phyloP scores from a whole-genome alignment of 1,140 invertebrate species.

The Neuroterus valhalla region DNA sequence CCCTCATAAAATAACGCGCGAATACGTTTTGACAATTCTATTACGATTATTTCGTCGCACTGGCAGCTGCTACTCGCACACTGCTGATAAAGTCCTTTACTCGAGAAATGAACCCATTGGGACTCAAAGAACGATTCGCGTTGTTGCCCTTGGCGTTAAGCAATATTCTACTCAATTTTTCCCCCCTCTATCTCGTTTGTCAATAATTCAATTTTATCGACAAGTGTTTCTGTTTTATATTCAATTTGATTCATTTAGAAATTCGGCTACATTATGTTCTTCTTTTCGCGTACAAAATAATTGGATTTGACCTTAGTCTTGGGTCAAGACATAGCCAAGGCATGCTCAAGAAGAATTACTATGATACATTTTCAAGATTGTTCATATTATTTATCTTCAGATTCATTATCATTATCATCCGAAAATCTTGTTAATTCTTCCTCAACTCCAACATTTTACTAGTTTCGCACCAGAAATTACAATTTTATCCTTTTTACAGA shows the following conservation, averaged over 20 bases:
- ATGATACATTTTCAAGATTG: too few species aligned
- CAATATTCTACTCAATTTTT: slow-evolving; percentile 3
- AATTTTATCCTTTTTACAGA: too few species aligned
- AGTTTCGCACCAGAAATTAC: too few species aligned
- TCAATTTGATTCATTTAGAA: not conserved
- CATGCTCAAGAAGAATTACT: too few species aligned
- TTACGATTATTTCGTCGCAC: slow-evolving; percentile 71
- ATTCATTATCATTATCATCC: too few species aligned
- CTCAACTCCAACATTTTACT: too few species aligned
- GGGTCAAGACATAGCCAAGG: too few species aligned
- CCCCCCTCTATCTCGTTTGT: not conserved
- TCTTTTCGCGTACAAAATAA: too few species aligned
- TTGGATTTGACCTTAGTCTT: too few species aligned
- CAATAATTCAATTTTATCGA: not conserved
- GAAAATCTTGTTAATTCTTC: too few species aligned
- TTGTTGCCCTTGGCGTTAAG: not conserved
- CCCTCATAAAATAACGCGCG: slow-evolving; percentile 72
- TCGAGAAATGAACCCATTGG: slow-evolving; percentile 21
- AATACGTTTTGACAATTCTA: slow-evolving; percentile 74
- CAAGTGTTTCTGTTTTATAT: not conserved
- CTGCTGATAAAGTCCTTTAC: slow-evolving; percentile 31
- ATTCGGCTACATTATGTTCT: too few species aligned
- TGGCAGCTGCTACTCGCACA: slow-evolving; percentile 62
- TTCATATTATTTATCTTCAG: too few species aligned
- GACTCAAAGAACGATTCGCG: slow-evolving; percentile 3